Evolutionary conservation across 2,113 vertebrate genomes (phyloP).

Genomic region (Toxotes jaculatrix): DNA sequence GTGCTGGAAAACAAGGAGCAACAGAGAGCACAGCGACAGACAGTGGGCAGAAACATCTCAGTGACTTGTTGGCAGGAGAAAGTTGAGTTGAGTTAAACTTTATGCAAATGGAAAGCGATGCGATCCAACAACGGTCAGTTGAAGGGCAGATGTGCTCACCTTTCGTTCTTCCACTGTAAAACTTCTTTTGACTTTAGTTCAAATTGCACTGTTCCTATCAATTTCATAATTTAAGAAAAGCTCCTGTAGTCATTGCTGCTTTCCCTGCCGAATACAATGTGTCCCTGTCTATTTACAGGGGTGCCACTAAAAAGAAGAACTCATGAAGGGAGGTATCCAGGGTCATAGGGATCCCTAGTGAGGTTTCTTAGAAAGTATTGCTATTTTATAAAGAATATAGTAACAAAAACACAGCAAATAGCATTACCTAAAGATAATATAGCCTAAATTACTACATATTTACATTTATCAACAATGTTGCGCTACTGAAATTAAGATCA

Average conservation of each 20-base stretch:
- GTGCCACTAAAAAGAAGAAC: slow-evolving; percentile 21
- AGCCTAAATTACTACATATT: background rate
- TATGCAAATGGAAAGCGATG: slow-evolving; percentile 30
- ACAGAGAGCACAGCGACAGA: slow-evolving; percentile 3
- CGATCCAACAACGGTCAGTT: background rate
- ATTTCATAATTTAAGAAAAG: slow-evolving; percentile 14
- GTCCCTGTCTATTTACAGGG: slow-evolving; percentile 30
- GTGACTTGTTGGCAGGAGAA: background rate
- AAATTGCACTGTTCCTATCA: background rate
- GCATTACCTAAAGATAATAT: background rate
- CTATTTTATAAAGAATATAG: slow-evolving; percentile 14
- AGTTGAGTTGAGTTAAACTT: slow-evolving; percentile 28
- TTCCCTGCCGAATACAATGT: slow-evolving; percentile 11
- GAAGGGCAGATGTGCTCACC: slow-evolving; percentile 29
- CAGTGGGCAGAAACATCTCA: slow-evolving; percentile 5
- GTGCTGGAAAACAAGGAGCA: background rate
- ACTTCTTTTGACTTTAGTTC: slow-evolving; percentile 22
- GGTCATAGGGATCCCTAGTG: slow-evolving; percentile 1
- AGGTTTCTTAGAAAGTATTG: background rate
- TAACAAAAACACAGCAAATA: background rate
- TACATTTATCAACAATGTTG: background rate
- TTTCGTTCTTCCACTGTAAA: slow-evolving; percentile 36
- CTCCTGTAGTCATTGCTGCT: slow-evolving; percentile 1
- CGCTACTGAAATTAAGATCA: background rate
- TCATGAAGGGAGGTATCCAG: slow-evolving; percentile 3